Percentiles rank a stretch among this genome's conserved stretches.
Evolutionary conservation across 2,797 vertebrate species (phyloP).

Genomic region (Pempheris klunzingeri): DNA sequence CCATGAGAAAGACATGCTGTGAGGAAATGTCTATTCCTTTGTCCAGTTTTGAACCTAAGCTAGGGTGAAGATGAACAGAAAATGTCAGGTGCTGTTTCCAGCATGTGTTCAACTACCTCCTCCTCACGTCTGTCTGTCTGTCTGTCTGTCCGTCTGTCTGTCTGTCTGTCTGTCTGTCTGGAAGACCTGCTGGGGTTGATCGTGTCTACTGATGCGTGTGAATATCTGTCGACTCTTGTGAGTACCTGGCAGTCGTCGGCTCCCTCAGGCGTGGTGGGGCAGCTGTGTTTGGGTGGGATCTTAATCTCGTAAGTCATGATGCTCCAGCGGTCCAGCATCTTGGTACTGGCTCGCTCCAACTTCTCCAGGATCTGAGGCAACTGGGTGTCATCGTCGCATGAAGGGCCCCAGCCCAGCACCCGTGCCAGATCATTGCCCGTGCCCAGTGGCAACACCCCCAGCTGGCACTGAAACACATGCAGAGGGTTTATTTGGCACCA

Average conservation of each 20-base stretch:
- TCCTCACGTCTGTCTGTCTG: slow-evolving; percentile 31
- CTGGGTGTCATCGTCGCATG: slow-evolving; percentile 96
- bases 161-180: slow-evolving; percentile 41
- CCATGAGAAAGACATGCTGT: neutral
- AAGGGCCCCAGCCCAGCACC: slow-evolving; percentile 97
- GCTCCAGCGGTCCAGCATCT: slow-evolving; percentile 99
- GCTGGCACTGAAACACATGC: slow-evolving; percentile 89
- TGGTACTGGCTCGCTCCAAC: slow-evolving; percentile 97
- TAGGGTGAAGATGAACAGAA: slow-evolving; percentile 17
- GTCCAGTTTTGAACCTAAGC: slow-evolving; percentile 8
- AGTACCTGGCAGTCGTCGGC: slow-evolving; percentile 92
- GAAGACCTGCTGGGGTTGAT: slow-evolving; percentile 34
- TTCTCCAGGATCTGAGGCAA: slow-evolving; percentile 98
- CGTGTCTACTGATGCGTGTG: slow-evolving; percentile 43
- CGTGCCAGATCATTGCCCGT: slow-evolving; percentile 98
- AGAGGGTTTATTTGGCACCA: slow-evolving; percentile 15
- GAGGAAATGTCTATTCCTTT: neutral
- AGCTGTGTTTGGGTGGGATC: slow-evolving; percentile 93
- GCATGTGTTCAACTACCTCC: slow-evolving; percentile 22
- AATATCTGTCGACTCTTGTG: slow-evolving; percentile 35
- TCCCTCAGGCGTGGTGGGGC: slow-evolving; percentile 91
- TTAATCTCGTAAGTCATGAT: slow-evolving; percentile 99
- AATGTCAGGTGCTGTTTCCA: slow-evolving; percentile 24
- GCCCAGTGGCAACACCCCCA: slow-evolving; percentile 95
- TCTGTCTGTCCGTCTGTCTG: too few species aligned